Evolutionary conservation across 35 echinoderm and acorn worm species (phyloP).

Genomic region (Eucidaris tribuloides): DNA sequence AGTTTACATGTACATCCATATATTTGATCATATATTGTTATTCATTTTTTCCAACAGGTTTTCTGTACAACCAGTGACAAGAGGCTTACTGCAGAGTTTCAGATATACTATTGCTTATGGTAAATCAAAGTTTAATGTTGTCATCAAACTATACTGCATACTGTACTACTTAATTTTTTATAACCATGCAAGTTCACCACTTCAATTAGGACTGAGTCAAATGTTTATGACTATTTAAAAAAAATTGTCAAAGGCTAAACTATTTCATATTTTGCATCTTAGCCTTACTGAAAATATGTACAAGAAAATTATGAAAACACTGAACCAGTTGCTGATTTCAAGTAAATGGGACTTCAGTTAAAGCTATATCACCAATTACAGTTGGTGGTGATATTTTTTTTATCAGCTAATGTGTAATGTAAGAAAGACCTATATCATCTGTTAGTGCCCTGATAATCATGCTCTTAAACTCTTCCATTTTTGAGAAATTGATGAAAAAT

Average conservation of each 20-base stretch:
- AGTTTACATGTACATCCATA: no score
- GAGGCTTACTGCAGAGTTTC: slow-evolving; percentile 69
- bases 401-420: no score
- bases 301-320: no score
- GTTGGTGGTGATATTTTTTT: no score
- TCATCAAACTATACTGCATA: not conserved
- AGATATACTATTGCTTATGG: slow-evolving; percentile 69
- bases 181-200: not conserved
- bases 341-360: no score
- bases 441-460: no score
- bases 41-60: slow-evolving; percentile 53
- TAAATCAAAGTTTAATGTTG: slow-evolving; percentile 17
- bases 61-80: slow-evolving; percentile 62
- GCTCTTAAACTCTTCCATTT: no score
- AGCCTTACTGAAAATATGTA: not conserved
- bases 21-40: not conserved
- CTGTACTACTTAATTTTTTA: not conserved
- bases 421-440: no score
- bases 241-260: not conserved
- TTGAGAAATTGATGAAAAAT: no score
- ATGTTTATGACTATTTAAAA: not conserved
- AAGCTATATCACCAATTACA: no score
- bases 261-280: not conserved
- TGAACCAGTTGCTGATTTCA: no score
- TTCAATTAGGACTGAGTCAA: no score